Base-by-base conservation (phyloP, 1,140 invertebrate genomes). In the Drosophila novamexicana region DNA sequence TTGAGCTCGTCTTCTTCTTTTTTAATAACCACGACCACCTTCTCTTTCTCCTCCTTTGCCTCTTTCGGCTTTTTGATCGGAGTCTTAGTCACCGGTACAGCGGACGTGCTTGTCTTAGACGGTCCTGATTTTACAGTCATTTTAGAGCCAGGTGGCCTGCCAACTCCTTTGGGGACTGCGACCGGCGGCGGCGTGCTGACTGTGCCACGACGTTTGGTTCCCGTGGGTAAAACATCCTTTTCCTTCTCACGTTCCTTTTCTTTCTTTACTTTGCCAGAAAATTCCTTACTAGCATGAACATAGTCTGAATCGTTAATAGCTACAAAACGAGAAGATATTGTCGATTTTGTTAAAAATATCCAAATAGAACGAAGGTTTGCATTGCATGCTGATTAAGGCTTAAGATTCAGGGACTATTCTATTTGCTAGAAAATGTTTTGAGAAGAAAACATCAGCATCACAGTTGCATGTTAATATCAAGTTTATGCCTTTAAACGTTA, bases 301-400 rank as follows among this genome's bases (percentile, higher is more conserved):
- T 91, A 91, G 56, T 91, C 90, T 2, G 90, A 71, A 67, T 91
- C 90, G 47, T 81, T 91, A 40, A 91, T 91, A 6, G 90, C 90
- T 91, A 59, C 12, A 77, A 85, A 50, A 42, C 42, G 22, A 74
- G 14, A 37, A 56, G 9, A 54, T 36, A 14, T 16, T 7, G 10
- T 36, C 42, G 18, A 9, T 56, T 56, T 18, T 7, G 14, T 14
- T 32, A 45, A 34, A 10, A 45, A 18, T 14, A 9, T 14, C 29
- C 18, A 49, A 49, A 3, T 10, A 29, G 4, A 32, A 9, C n/a
- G 37, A 14, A 6, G 10, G 2, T 12, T 14, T 10, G 37, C n/a
- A 14, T 9, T 57, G 18, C 39, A n/a, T 9, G 7, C 39, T n/a
- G 12, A 16, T 40, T 34, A 9, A 59, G 36, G 34, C 12, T 29